Base-by-base conservation (phyloP, 2,113 vertebrate species). In the Prunella fulvescens region DNA sequence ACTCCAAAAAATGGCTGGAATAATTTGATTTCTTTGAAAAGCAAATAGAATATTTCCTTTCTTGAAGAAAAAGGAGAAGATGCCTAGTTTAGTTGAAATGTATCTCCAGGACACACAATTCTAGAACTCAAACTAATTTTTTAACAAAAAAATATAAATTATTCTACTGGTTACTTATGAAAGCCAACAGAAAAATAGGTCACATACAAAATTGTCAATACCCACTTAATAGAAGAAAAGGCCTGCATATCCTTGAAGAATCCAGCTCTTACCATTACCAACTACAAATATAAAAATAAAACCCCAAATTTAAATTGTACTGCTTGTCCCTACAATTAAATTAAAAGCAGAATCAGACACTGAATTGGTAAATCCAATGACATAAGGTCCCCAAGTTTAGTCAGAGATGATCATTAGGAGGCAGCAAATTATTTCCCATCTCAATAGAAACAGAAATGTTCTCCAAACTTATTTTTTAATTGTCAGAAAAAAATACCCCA, bases 391-490 rank as follows among this genome's bases (percentile, higher is more conserved):
- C 8, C 16, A 24, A 58, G 11, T 92, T 95, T 81, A 93, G 29
- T 78, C 67, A 65, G 45, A 89, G 79, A 42, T 86, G 29, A 95
- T 88, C 35, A 37, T 89, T 78, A 92, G 37, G 64, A 96, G 42
- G 71, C 83, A 94, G 57, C 7, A 93, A 72, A 86, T 85, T 77
- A 54, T 56, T 94, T 93, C 86, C 37, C 62, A 90, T 86, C 73
- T 70, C 71, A 83, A 47, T 35, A 90, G 80, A 67, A 96, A 81
- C 5, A 74, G 45, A 88, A 92, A 92, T 6, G 8, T 88, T 93
- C 93, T 92, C 66, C 58, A 94, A 82, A 24, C 4, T 23, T 22
- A 3, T 22, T 26, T 44, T 69, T 86, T 28, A 11, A 69, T 48
- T 73, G 9, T 5, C 25, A 40, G 11, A 8, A 5, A 87, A 87